Evolutionary conservation across 1,140 invertebrate species (phyloP), one percentile per base, ranked within the genome.

Genomic region (Cydia pomonella): DNA sequence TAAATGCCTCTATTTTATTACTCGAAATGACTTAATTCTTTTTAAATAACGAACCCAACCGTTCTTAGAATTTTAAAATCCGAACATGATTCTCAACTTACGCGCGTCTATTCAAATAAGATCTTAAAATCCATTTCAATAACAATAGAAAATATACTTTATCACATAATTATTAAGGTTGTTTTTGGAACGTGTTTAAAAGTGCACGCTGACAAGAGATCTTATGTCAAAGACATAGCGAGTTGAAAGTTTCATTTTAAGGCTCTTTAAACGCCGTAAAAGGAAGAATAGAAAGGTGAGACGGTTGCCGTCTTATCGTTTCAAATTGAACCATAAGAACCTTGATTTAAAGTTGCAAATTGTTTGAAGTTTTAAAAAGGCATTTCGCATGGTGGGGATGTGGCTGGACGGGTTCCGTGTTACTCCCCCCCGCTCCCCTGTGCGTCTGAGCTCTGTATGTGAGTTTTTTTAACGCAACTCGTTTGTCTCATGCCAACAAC

Each of bases 231-330:
- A 69, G 64, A 10, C 53, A 59, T 50, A 29, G 27, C n/a, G 12
- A 66, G 63, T 66, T 29, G 64, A 21, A 38, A 69, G 64, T 69
- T 69, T 69, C 64, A 69, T 69, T n/a, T 69, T 69, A 69, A 69
- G n/a, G 29, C 64, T 69, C 64, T 66, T 66, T 29, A 69, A 18
- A 12, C 16, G 10, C 1, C 64, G 64, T 69, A 69, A 69, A 69
- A 69, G 64, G 64, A 66, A 66, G 27, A 69, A 41, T 69, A 69
- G 64, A 69, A 69, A 69, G 64, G 64, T 38, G 64, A 41, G 27
- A 16, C 23, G 18, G 62, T n/a, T 66, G 63, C 27, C n/a, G 23
- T 21, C 29, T 7, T 3, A 29, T 16, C 29, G 16, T 7, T 69
- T 16, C 7, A 33, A 41, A 38, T 9, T n/a, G 5, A 27, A 29